Evolutionary conservation across 2,113 vertebrate species (phyloP).

Genomic region (Antechinus stuartii): DNA sequence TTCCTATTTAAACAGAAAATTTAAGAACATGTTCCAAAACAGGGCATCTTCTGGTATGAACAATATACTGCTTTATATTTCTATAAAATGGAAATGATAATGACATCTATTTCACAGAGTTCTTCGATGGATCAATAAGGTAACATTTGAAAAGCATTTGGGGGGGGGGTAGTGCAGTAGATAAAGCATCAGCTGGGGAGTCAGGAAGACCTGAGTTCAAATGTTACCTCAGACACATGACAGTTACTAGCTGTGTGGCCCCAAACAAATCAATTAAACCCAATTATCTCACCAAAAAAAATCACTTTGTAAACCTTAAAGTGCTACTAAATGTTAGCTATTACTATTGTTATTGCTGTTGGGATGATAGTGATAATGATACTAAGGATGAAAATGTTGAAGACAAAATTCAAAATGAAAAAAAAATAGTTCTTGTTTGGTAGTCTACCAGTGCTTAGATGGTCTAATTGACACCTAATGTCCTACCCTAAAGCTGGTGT

Average conservation of each 20-base stretch:
- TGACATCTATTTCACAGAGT: background rate
- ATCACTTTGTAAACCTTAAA: background rate
- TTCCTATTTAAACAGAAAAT: background rate
- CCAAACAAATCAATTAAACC: too few species aligned
- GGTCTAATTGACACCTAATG: background rate
- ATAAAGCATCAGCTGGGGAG: too few species aligned
- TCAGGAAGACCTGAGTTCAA: too few species aligned
- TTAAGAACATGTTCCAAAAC: background rate
- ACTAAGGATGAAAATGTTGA: background rate
- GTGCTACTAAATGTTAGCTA: background rate
- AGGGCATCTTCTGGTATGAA: background rate
- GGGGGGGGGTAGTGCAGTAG: too few species aligned
- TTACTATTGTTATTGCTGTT: background rate
- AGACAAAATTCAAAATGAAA: background rate
- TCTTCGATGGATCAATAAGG: background rate
- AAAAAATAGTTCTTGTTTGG: background rate
- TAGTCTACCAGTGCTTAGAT: background rate
- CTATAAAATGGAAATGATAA: background rate
- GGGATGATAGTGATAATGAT: background rate
- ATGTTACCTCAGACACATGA: too few species aligned
- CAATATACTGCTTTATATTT: background rate
- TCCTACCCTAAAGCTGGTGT: background rate
- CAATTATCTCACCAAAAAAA: too few species aligned
- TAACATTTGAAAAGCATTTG: background rate
- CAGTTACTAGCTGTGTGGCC: too few species aligned